A percentile compares a stretch with the other conserved stretches of the same genome.
These are phyloP conservation scores for Enoplosus armatus DNA, from an alignment of 2,797 vertebrate species.

Conservation along the genomic window DNA sequence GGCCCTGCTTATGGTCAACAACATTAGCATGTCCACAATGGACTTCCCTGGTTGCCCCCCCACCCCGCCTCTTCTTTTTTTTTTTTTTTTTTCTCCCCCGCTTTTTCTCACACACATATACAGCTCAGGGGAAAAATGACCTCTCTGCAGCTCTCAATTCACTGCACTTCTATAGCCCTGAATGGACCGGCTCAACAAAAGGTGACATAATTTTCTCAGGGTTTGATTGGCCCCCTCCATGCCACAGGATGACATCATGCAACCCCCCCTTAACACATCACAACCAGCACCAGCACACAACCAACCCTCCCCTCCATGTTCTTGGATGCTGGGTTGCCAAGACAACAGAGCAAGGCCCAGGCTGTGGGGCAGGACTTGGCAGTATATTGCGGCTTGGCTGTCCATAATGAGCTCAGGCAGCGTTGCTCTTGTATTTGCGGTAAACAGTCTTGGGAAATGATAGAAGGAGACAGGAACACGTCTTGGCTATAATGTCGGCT, in stretches of 20 bases:
- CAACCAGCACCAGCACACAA: conserved; percentile 55
- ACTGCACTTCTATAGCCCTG: conserved; percentile 91
- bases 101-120: conserved; percentile 77
- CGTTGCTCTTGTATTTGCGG: conserved; percentile 78
- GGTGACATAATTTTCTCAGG: conserved; percentile 91
- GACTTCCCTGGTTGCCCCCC: conserved; percentile 76
- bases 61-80: too few relatives aligned
- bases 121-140: conserved; percentile 81
- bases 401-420: conserved; percentile 80
- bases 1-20: conserved; percentile 82
- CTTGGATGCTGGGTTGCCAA: conserved; percentile 89
- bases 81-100: conserved; percentile 54
- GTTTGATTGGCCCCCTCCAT: conserved; percentile 87
- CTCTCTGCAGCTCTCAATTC: conserved; percentile 89
- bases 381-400: conserved; percentile 77
- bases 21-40: conserved; percentile 88
- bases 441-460: conserved; percentile 83
- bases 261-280: conserved; percentile 49
- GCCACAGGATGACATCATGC: conserved; percentile 88
- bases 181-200: conserved; percentile 90
- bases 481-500: conserved; percentile 37
- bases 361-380: conserved; percentile 85
- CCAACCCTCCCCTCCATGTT: conserved; percentile 54
- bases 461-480: conserved; percentile 38
- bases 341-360: conserved; percentile 83